phyloP scores from a whole-genome alignment of 2,113 vertebrate species.

The Himantopus leucocephalus region DNA sequence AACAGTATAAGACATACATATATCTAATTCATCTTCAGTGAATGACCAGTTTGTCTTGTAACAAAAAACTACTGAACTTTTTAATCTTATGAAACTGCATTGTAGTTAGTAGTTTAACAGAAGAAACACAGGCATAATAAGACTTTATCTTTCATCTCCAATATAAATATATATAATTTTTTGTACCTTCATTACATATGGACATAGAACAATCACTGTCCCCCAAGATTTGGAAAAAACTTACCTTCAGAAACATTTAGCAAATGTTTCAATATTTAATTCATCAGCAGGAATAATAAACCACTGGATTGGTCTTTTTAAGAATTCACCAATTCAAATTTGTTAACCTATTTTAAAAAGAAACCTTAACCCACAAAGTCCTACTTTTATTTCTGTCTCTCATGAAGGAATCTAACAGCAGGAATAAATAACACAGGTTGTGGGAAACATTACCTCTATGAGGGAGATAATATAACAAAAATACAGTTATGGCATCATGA shows the following conservation, averaged over 20 bases:
- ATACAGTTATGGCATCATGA: neutral
- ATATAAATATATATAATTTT: neutral
- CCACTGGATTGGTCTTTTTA: neutral
- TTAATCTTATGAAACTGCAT: neutral
- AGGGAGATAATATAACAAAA: neutral
- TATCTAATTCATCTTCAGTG: neutral
- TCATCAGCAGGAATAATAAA: neutral
- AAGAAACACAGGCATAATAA: neutral
- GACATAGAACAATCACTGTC: neutral
- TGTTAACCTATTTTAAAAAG: neutral
- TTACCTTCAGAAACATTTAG: neutral
- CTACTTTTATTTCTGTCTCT: neutral
- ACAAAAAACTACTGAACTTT: neutral
- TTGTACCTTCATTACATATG: neutral
- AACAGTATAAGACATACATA: accelerated
- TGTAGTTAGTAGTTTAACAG: neutral
- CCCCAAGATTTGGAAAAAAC: neutral
- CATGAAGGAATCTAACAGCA: neutral
- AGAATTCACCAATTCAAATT: neutral
- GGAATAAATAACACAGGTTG: neutral
- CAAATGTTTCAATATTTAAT: neutral
- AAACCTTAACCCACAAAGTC: neutral
- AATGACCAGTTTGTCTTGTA: neutral
- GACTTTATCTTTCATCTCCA: neutral
- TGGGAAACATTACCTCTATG: neutral